Base-by-base conservation (phyloP, 2,797 vertebrate genomes). In the Oreochromis mossambicus region DNA sequence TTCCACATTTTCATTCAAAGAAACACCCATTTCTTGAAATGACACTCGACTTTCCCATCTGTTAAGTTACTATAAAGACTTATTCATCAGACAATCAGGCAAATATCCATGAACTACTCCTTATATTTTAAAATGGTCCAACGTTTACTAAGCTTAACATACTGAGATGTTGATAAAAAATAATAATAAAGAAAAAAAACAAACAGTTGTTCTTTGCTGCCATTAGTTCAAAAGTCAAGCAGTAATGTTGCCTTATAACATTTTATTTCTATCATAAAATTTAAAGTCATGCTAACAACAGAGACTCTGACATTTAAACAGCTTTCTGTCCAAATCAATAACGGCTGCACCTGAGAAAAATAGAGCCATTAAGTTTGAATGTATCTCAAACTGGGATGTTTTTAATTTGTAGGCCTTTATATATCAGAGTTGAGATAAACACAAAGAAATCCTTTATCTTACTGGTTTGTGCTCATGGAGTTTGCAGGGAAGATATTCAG, bases 1-100 rank as follows among this genome's bases (percentile, higher is more conserved):
- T 89, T 92, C 46, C 79, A 90, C 73, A 86, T 41, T 91, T 92
- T 92, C 26, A 36, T 61, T 86, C 8, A 50, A 82, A 81, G 21
- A 50, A 61, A 32, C 21, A 94, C 93, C 93, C 94, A 95, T 96
- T 95, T 96, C 77, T 84, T 85, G 8, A 83, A 86, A 76, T 91
- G 84, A 88, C 75, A 90, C 93, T 96, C 95, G 94, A 92, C 91
- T 94, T 95, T 97, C 92, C 90, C 86, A 91, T 92, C 89, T 81
- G 88, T 86, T 86, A 24, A 94, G 95, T 93, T 92, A 90, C 89
- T 95, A 93, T 95, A 94, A 94, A 91, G 90, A 96, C 5, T 51
- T n/a, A 51, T 8, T n/a, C n/a, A n/a, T n/a, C n/a, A n/a, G n/a
- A n/a, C n/a, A n/a, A n/a, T n/a, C n/a, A n/a, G n/a, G n/a, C n/a